Conservation (phyloP, 1,140 invertebrate genomes). For the Drosophila tani region DNA sequence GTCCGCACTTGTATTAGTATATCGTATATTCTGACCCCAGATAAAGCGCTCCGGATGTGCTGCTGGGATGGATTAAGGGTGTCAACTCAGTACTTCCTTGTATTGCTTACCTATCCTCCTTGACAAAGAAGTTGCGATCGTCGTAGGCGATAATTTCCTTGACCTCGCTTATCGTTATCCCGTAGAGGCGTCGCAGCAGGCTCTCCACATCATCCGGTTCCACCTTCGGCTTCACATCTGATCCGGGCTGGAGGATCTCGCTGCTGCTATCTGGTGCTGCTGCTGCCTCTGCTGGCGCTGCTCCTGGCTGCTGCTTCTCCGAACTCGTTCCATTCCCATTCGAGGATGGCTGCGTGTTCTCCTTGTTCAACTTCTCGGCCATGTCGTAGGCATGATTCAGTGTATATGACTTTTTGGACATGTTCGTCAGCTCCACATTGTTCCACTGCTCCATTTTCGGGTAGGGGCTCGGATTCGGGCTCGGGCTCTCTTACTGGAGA, state of each 20-base stretch:
- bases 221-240: constrained; percentile 88
- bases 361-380: constrained; percentile 57
- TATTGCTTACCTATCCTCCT: constrained; percentile 76
- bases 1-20: neutral
- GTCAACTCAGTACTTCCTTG: neutral
- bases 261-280: neutral
- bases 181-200: constrained; percentile 89
- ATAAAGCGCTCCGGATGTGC: constrained; percentile 30
- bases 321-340: constrained; percentile 41
- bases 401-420: constrained; percentile 80
- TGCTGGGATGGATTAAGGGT: constrained; percentile 5
- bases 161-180: constrained; percentile 88
- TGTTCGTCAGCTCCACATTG: constrained; percentile 79
- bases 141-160: constrained; percentile 92
- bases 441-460: constrained; percentile 82
- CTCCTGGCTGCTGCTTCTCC: neutral
- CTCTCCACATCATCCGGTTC: constrained; percentile 86
- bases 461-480: constrained; percentile 12
- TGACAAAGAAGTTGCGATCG: constrained; percentile 91
- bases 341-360: constrained; percentile 35
- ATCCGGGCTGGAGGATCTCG: constrained; percentile 86
- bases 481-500: constrained; percentile 45
- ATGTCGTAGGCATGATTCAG: constrained; percentile 78
- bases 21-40: neutral
- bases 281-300: neutral